Base-by-base conservation (phyloP, 37 sponge, comb jelly and placozoan genomes). In the Beroe forskalii region DNA sequence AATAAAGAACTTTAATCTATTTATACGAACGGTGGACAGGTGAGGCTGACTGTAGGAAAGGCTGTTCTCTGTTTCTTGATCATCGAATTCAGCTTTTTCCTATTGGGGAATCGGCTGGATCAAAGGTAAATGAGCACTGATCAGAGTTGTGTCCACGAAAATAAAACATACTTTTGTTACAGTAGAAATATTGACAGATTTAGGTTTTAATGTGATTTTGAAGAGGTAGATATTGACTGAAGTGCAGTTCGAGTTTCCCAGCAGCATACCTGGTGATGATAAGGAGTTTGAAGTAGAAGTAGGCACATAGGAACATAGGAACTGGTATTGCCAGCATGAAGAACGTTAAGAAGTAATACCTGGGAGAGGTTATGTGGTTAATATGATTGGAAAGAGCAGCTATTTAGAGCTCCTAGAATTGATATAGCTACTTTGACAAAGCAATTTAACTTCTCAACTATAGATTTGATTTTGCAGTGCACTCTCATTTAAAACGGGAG, bases 321-420 rank as follows among this genome's bases (percentile, higher is more conserved):
- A 80, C 86, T 9, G 86, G 86, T 23, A 80, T 80, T 24, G 86
- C 28, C 38, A 80, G 86, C 86, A 80, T 41, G 31, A 80, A 80
- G 55, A 80, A 80, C 28, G 86, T 80, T 17, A 80, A 42, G 86
- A 80, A 80, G 86, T 80, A 80, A 27, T 44, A 80, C 48, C 86
- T 80, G 86, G 22, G 20, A 24, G 23, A 25, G 67, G 28, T 8
- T 27, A 24, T 14, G 67, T 14, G 23, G 8, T 64, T 64, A 64
- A 24, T 64, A 64, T 55, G 60, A 19, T 55, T 55, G 60, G 60
- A 55, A 55, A 55, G 17, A 55, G n/a, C n/a, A n/a, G n/a, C n/a
- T n/a, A n/a, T 55, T 9, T 55, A 17, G 60, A 55, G 9, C 60
- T 55, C 60, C 9, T 55, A n/a, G n/a, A n/a, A 55, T 55, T 19